Evolutionary conservation across 2,113 vertebrate species (phyloP).

Genomic region (Mirza zaza): DNA sequence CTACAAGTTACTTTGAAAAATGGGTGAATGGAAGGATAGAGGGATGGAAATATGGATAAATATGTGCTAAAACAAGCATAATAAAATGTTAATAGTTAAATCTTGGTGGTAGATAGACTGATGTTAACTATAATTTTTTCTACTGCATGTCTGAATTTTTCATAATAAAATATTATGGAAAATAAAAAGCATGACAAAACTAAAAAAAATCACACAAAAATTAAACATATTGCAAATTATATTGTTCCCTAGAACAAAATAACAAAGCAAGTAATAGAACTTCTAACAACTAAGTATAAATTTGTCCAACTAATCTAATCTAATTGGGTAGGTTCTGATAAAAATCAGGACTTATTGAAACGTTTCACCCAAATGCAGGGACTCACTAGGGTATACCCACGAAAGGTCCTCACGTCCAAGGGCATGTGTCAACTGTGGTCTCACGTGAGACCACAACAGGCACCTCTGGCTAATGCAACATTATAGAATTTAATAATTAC

Average conservation of each 20-base stretch:
- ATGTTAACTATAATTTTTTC: neutral
- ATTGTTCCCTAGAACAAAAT: neutral
- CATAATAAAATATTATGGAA: neutral
- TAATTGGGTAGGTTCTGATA: neutral
- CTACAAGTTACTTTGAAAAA: neutral
- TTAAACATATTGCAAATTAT: neutral
- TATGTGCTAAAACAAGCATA: neutral
- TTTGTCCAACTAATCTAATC: neutral
- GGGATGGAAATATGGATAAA: neutral
- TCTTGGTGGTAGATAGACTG: neutral
- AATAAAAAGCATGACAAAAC: neutral
- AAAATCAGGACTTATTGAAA: neutral
- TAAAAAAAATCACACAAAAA: neutral
- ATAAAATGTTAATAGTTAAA: neutral
- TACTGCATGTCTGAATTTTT: neutral
- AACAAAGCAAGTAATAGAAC: neutral
- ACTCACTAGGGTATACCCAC: neutral
- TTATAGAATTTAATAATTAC: neutral
- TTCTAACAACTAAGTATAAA: neutral
- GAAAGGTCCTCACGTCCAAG: neutral
- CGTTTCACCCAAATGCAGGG: neutral
- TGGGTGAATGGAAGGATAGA: neutral
- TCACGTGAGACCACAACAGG: neutral
- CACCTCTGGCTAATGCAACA: neutral
- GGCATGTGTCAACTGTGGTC: neutral